phyloP scores from a whole-genome alignment of 2,797 vertebrate species.

The Pyrocephalus nanus region DNA sequence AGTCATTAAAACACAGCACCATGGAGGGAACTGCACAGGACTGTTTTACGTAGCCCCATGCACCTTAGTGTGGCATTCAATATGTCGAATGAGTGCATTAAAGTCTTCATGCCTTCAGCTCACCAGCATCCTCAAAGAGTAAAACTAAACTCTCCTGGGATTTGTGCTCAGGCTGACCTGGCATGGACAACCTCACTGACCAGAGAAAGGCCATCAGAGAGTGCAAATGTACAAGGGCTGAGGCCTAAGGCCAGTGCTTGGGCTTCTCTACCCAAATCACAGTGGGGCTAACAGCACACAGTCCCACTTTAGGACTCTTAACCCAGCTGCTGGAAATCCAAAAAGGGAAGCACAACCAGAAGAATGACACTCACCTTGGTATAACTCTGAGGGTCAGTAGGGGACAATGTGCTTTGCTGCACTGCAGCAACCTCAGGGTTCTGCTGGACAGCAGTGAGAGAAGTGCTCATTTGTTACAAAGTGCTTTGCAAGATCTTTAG shows the following conservation, averaged over 20 bases:
- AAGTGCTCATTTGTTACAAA: background rate
- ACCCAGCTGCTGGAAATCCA: background rate
- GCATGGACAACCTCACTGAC: background rate
- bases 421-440: background rate
- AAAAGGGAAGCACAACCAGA: background rate
- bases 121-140: background rate
- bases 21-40: background rate
- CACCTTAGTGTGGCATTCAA: background rate
- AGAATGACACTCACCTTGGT: background rate
- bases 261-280: background rate
- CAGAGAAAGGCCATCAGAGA: background rate
- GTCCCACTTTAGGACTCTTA: background rate
- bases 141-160: background rate
- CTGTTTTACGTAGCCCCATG: background rate
- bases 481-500: background rate
- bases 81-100: background rate
- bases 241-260: background rate
- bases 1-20: rapidly evolving
- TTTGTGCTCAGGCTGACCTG: background rate
- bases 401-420: background rate
- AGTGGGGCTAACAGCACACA: rapidly evolving
- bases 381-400: background rate
- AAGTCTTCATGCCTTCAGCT: background rate
- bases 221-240: rapidly evolving
- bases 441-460: background rate